Base-by-base conservation (phyloP, 2,113 vertebrate species). In the Phyllopteryx taeniolatus region DNA sequence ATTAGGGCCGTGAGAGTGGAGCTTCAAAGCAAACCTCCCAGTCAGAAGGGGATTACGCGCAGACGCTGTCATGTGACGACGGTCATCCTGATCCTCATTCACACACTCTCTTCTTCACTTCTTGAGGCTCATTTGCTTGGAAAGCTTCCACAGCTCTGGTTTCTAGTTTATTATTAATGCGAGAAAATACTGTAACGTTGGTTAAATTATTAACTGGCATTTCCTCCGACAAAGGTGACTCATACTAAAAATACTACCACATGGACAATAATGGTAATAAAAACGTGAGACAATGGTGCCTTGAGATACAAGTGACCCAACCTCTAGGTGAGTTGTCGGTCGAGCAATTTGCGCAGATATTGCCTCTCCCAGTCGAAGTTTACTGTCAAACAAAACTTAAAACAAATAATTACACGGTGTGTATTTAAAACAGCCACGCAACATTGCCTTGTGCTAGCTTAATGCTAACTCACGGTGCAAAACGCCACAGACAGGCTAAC, bases 21-120 rank as follows among this genome's bases (percentile, higher is more conserved):
- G 60, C 78, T 88, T 90, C 83, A 89, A 87, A 89, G 80, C 62
- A 35, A 80, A 83, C 81, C 87, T 78, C 74, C 81, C 62, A 3
- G 53, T 71, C 80, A 35, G 43, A 62, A 79, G 76, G 67, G 79
- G 85, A 87, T 89, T 88, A 87, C 60, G 0, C 70, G 72, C 74
- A 77, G 73, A 78, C 31, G 42, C 69, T 11, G 62, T 83, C 90
- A 85, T 87, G 86, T 89, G 86, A 89, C 76, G 3, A 56, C 7
- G 35, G 59, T 31, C 63, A 69, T 81, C 73, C 80, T 84, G 77
- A 84, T 83, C 83, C 79, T 73, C 64, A 62, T 75, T 85, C 74
- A 79, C 51, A 9, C 62, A 31, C 43, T 73, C 56, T 22, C 54
- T 66, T 59, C 70, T 59, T 74, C 60, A 49, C 81, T 44, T 75